Evolutionary conservation across 2,797 vertebrate species (phyloP).

Genomic region (Malacoraja senta): DNA sequence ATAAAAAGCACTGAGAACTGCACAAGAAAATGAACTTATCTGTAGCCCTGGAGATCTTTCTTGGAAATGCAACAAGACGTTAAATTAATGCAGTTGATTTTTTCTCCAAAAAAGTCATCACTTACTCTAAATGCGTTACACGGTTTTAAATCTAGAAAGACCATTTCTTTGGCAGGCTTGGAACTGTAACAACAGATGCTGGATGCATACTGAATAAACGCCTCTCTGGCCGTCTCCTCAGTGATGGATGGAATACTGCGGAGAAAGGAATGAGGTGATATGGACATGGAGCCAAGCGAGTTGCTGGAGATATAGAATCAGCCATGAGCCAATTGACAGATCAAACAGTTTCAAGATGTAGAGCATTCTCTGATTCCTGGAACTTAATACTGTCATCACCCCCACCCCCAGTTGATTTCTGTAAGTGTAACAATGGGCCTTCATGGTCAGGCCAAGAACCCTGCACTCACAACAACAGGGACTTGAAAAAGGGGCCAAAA

Average conservation of each 20-base stretch:
- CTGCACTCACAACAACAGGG: too few species aligned
- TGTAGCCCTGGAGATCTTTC: neutral
- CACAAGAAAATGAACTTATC: neutral
- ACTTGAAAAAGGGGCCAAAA: too few species aligned
- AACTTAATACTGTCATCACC: neutral
- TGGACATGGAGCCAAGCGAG: too few species aligned
- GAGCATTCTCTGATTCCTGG: neutral
- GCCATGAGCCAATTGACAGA: neutral
- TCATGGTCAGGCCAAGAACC: too few species aligned
- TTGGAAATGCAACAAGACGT: neutral
- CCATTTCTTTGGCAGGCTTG: conserved; percentile 48
- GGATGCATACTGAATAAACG: conserved; percentile 51
- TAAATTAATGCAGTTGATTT: neutral
- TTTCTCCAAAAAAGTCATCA: neutral
- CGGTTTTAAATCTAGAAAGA: conserved; percentile 53
- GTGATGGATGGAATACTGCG: conserved; percentile 56
- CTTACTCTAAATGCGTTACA: conserved; percentile 58
- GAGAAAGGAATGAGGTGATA: neutral
- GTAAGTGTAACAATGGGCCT: neutral
- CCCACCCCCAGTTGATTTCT: neutral
- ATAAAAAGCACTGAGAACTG: too few species aligned
- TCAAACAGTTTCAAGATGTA: neutral
- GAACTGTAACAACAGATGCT: conserved; percentile 57
- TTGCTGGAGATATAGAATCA: neutral
- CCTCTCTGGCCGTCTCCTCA: conserved; percentile 56